Conservation (phyloP, 2,797 vertebrate species). For the Siniperca undulata region DNA sequence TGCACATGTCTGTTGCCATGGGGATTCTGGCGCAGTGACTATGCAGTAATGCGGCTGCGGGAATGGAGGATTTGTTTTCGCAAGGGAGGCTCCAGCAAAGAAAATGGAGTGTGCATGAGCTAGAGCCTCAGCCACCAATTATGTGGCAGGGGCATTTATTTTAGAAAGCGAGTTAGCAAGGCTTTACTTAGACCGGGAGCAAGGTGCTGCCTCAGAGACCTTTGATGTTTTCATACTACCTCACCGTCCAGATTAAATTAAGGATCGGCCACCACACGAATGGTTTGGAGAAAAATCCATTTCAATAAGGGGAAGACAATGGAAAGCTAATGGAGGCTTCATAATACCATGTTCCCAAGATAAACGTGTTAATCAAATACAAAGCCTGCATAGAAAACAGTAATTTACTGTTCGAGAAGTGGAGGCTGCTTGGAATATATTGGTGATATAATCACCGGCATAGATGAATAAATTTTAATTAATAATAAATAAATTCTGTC, state of each 20-base stretch:
- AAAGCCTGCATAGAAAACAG: constrained; percentile 79
- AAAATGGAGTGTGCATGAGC: constrained; percentile 66
- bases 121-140: constrained; percentile 76
- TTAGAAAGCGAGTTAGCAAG: constrained; percentile 67
- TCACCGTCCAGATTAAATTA: constrained; percentile 81
- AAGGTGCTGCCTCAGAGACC: constrained; percentile 73
- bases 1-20: constrained; percentile 88
- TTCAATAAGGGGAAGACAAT: constrained; percentile 82
- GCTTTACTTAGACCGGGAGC: constrained; percentile 67
- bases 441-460: constrained; percentile 71
- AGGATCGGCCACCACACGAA: constrained; percentile 65
- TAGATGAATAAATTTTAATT: constrained; percentile 72
- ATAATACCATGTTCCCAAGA: constrained; percentile 85
- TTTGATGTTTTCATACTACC: constrained; percentile 77
- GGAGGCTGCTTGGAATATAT: constrained; percentile 67
- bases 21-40: constrained; percentile 86
- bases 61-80: constrained; percentile 82
- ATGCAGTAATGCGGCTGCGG: constrained; percentile 82
- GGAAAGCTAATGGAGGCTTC: constrained; percentile 81
- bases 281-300: constrained; percentile 76
- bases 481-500: constrained; percentile 57
- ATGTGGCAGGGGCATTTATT: constrained; percentile 76
- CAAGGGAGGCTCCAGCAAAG: constrained; percentile 58
- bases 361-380: constrained; percentile 85
- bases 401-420: constrained; percentile 72